Evolutionary conservation across 2,888 invertebrate species (phyloP).

Genomic region (Rhamphomyia laevipes): DNA sequence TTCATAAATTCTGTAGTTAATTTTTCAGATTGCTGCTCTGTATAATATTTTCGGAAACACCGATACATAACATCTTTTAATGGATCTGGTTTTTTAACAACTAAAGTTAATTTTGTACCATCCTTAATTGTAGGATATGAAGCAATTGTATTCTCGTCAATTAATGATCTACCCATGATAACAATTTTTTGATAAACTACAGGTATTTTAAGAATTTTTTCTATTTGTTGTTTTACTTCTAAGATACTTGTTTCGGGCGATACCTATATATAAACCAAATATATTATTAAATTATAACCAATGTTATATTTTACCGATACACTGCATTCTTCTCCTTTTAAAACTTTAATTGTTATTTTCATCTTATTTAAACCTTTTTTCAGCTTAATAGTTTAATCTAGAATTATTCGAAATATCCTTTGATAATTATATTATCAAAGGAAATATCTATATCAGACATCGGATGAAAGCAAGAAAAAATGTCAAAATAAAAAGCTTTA

Average conservation of each 20-base stretch:
- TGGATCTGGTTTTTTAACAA: slow-evolving; percentile 55
- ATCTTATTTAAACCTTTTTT: neutral
- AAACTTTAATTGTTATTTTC: neutral
- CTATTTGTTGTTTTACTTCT: slow-evolving; percentile 57
- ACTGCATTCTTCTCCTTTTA: neutral
- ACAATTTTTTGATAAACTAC: slow-evolving; percentile 58
- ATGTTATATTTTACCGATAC: neutral
- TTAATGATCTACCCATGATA: slow-evolving; percentile 55
- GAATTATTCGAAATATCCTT: too few relatives aligned
- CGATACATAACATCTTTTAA: slow-evolving; percentile 46
- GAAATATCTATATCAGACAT: too few relatives aligned
- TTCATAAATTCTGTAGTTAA: slow-evolving; percentile 30
- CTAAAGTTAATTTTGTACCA: slow-evolving; percentile 59
- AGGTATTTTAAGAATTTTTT: slow-evolving; percentile 51
- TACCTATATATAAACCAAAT: slow-evolving; percentile 35
- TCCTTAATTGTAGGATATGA: slow-evolving; percentile 63
- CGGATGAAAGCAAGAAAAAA: too few relatives aligned
- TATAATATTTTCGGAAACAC: slow-evolving; percentile 46
- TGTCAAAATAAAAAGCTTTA: too few relatives aligned
- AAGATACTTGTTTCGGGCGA: slow-evolving; percentile 46
- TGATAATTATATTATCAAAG: too few relatives aligned
- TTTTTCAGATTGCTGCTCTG: slow-evolving; percentile 49
- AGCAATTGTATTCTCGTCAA: slow-evolving; percentile 56
- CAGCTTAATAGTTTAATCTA: too few relatives aligned
- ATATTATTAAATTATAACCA: too few relatives aligned